phyloP scores from a whole-genome alignment of 2,797 vertebrate species.

The Okamejei kenojei region DNA sequence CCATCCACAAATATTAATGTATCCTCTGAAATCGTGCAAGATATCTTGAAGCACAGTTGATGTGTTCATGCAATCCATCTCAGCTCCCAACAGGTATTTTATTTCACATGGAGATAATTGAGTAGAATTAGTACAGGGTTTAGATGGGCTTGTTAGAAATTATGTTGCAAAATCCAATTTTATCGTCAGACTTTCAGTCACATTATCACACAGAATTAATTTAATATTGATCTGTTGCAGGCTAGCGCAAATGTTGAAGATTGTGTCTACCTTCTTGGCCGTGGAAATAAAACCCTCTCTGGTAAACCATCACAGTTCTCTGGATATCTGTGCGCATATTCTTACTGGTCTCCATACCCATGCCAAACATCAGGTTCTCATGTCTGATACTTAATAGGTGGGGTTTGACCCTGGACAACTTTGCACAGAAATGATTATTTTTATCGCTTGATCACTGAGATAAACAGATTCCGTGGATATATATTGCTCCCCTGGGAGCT shows the following conservation, averaged over 20 bases:
- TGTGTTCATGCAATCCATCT: neutral
- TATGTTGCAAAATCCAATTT: neutral
- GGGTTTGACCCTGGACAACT: slow-evolving; percentile 45
- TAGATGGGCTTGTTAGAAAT: neutral
- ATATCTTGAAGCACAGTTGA: neutral
- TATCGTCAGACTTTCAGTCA: neutral
- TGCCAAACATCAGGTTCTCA: slow-evolving; percentile 1
- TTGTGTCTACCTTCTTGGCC: neutral
- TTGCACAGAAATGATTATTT: slow-evolving; percentile 52
- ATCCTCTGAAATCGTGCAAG: neutral
- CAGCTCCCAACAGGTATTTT: neutral
- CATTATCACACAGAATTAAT: slow-evolving; percentile 32
- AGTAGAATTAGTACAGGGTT: slow-evolving; percentile 9
- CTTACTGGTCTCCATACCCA: neutral
- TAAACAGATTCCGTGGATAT: slow-evolving; percentile 55
- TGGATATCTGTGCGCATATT: neutral
- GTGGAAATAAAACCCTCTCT: neutral
- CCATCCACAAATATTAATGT: neutral
- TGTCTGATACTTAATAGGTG: neutral
- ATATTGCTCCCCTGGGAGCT: slow-evolving; percentile 46
- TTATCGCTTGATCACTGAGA: slow-evolving; percentile 51
- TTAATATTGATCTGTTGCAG: slow-evolving; percentile 24
- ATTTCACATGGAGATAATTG: neutral
- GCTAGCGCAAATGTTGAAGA: neutral
- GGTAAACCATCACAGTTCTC: neutral